Base-by-base conservation (phyloP, 2,888 invertebrate genomes). In the Alitta virens region DNA sequence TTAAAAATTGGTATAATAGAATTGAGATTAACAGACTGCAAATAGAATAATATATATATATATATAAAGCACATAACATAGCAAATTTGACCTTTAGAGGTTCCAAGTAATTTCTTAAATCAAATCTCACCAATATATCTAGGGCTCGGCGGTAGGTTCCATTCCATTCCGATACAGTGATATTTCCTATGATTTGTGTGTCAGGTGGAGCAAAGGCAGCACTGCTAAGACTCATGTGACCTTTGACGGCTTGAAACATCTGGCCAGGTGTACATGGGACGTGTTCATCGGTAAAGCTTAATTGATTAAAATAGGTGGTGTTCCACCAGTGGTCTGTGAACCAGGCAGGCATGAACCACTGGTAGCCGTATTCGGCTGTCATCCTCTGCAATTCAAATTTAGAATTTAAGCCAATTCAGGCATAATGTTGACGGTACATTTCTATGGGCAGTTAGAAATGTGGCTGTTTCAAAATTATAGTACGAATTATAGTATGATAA, bases 281-380 rank as follows among this genome's bases (percentile, higher is more conserved):
- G 72, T 70, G 14, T 62, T 51, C 59, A 7, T 25, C 14, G 9
- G 38, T 23, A 9, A 25, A 25, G 7, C 23, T 5, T 24, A 25
- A 23, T 16, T 38, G 66, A 68, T 82, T 82, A 66, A 77, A 75
- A 58, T 77, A 79, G 65, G 86, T 86, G 0, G 87, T 87, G 68
- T 88, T 83, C 74, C 86, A 69, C 69, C 69, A 69, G 18, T 42
- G 5, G 1, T n/a, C 43, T 0, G 69, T 66, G 62, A 66, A 69
- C 88, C 91, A 89, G 40, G 86, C 85, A 0, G 94, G 92, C 62
- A 94, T 84, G 76, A 94, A 91, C 94, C 94, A 94, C 1, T 91
- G 90, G 79, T 90, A 91, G 43, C 91, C 91, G 70, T 89, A 82
- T 25, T 74, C 67, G 2, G 78, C 75, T 27, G 82, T 83, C 83